Evolutionary conservation across 1,140 invertebrate genomes (phyloP), one percentile per base, ranked within the genome.

Genomic region (Ctenoplectra terminalis): DNA sequence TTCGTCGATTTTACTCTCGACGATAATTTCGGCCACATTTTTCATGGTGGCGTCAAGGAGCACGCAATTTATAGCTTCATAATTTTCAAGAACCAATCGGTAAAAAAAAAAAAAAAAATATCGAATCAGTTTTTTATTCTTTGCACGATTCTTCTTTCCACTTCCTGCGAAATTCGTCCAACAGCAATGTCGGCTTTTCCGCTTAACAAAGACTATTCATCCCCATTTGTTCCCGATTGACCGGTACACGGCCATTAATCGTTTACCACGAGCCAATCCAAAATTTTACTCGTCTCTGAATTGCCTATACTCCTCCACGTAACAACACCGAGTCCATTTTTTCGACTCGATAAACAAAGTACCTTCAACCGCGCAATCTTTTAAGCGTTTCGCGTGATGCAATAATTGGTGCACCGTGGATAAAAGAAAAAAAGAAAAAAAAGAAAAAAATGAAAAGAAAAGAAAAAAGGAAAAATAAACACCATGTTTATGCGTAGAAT

Each of bases 1-100:
- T 43, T 29, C 34, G 26, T 54, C 26, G 20, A 76, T 64, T 50
- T 46, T 37, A 8, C 43, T 5, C 46, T 1, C 9, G 2, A 26
- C 48, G 34, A 56, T 73, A 61, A 81, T 74, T 71, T 48, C 26
- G 20, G 11, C 63, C 23, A 26, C n/a, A 80, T 58, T 40, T 52
- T 20, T 52, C 48, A 15, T 15, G 23, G 7, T 13, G 17, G 20
- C 1, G 15, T 43, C 17, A 20, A 40, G 20, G 37, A 46, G 43
- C 9, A 7, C 17, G 34, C 15, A 52, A 52, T 64, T 75, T 50
- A 64, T 50, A 9, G 6, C 9, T 29, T 20, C 37, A 31, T 26
- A 48, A 64, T 11, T 26, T 64, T 40, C 13, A 64, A 40, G 13
- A 15, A 48, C 13, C 46, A 15, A 2, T 15, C 1, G 46, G 13